Conservation (phyloP, 2,888 invertebrate species). For the Asteroscopus sphinx region DNA sequence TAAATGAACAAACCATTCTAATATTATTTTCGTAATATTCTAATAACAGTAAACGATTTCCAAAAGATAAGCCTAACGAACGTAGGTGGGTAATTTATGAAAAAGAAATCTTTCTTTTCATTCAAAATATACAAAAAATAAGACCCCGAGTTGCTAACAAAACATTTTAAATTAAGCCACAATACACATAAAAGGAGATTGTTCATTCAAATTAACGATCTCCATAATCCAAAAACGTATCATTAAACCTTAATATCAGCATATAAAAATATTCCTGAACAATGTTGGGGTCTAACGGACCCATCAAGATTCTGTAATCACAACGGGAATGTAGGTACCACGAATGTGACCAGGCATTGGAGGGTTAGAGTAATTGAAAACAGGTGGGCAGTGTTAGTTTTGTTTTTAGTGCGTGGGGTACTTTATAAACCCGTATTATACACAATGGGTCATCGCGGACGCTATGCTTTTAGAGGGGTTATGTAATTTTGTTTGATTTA, state of each 20-base stretch:
- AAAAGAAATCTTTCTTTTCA: slow-evolving; percentile 2
- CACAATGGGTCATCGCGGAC: slow-evolving; percentile 18
- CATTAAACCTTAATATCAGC: slow-evolving; percentile 57
- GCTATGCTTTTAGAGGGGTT: slow-evolving; percentile 36
- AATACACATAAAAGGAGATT: slow-evolving; percentile 57
- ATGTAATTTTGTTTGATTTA: slow-evolving; percentile 32
- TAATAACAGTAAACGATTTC: background rate
- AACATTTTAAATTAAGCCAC: slow-evolving; percentile 49
- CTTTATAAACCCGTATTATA: slow-evolving; percentile 38
- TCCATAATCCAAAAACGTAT: slow-evolving; percentile 52
- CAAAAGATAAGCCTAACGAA: background rate
- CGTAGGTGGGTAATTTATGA: background rate
- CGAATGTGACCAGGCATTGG: slow-evolving; percentile 59
- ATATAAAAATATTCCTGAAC: slow-evolving; percentile 66
- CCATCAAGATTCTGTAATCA: slow-evolving; percentile 67
- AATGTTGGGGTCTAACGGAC: slow-evolving; percentile 59
- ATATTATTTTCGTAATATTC: slow-evolving; percentile 1
- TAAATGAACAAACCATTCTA: slow-evolving; percentile 6
- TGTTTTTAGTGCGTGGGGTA: slow-evolving; percentile 42
- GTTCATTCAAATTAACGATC: slow-evolving; percentile 55
- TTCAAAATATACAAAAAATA: slow-evolving; percentile 12
- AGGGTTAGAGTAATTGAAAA: slow-evolving; percentile 61
- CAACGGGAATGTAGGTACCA: slow-evolving; percentile 63
- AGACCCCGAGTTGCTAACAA: slow-evolving; percentile 25
- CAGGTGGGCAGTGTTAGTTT: slow-evolving; percentile 51